Evolutionary conservation across 2,797 vertebrate genomes (phyloP).

Genomic region (Nyctibius grandis): DNA sequence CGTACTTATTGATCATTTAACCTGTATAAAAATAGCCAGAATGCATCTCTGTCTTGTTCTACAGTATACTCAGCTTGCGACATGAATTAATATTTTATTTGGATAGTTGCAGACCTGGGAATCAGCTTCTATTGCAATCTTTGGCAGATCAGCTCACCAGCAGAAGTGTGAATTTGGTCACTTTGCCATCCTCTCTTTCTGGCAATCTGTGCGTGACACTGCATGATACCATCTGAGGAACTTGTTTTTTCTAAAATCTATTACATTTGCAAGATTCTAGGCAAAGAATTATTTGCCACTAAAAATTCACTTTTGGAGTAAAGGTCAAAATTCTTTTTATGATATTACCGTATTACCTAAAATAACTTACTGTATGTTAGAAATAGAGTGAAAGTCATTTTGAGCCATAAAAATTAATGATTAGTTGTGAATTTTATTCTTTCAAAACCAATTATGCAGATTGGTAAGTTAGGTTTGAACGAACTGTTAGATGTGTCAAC

Average conservation of each 20-base stretch:
- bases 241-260: not conserved
- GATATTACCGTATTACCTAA: not conserved
- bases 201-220: not conserved
- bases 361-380: not conserved
- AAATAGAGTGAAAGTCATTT: not conserved
- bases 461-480: not conserved
- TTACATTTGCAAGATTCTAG: not conserved
- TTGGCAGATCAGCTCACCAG: not conserved
- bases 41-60: not conserved
- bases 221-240: not conserved
- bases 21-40: not conserved
- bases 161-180: not conserved
- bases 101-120: not conserved
- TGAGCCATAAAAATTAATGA: not conserved
- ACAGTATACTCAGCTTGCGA: not conserved
- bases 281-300: not conserved
- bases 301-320: not conserved
- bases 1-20: not conserved
- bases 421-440: not conserved
- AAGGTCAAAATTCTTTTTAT: not conserved
- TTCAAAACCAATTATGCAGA: not conserved
- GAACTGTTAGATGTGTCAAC: not conserved
- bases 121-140: not conserved
- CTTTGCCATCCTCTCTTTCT: not conserved
- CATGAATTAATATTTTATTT: not conserved